Percentiles rank a stretch among this genome's conserved stretches.
phyloP scores from a whole-genome alignment of 2,113 vertebrate species.

The Forbesichthys agassizii region DNA sequence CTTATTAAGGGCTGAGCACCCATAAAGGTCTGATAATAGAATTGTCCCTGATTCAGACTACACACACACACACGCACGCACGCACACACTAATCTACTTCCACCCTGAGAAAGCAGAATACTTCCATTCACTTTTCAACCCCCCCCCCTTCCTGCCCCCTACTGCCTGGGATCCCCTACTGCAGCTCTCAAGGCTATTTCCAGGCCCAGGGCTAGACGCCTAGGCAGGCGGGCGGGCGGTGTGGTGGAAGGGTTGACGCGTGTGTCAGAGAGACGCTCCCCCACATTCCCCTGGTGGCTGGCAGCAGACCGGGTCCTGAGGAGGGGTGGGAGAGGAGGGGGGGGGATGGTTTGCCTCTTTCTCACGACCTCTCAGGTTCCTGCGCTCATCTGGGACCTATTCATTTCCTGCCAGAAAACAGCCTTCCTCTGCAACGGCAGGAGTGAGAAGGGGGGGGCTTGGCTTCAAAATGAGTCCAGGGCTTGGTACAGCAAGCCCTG shows the following conservation, averaged over 20 bases:
- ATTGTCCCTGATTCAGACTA: conserved; percentile 31
- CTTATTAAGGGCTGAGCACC: too few species aligned
- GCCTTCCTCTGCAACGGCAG: conserved; percentile 85
- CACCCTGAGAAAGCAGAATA: conserved; percentile 57
- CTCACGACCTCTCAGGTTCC: conserved; percentile 99
- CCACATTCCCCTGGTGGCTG: conserved; percentile 85
- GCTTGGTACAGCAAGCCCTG: too few species aligned
- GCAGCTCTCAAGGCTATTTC: conserved; percentile 80
- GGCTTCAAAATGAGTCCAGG: conserved; percentile 86
- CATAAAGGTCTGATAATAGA: too few species aligned
- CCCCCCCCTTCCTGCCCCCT: conserved; percentile 33
- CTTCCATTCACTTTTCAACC: conserved; percentile 10
- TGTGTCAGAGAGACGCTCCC: conserved; percentile 88
- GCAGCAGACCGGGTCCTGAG: conserved; percentile 87
- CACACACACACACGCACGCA: conserved; percentile 12
- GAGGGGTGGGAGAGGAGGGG: conserved; percentile 80
- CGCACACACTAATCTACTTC: conserved; percentile 56
- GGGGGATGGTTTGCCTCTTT: conserved; percentile 89
- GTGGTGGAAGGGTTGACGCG: conserved; percentile 80
- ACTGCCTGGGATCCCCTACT: conserved; percentile 57
- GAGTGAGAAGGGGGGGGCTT: conserved; percentile 66
- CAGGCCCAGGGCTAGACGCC: conserved; percentile 64
- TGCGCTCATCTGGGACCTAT: conserved; percentile 98
- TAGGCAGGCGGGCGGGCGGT: conserved; percentile 69
- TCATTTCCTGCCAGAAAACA: conserved; percentile 99